These are phyloP conservation scores for silkworm (Bombyx mori) DNA, from an alignment of 1,140 invertebrate species.

Conservation along the genomic window ASM3026992v2 NC_085122.1:14101501-14102000, in stretches of 20 bases:
- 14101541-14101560: background rate
- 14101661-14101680: constrained; percentile 97
- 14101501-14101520: too few species aligned
- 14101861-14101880: too few species aligned
- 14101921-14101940: too few species aligned
- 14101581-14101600: constrained; percentile 92
- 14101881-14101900: too few species aligned
- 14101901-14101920: too few species aligned
- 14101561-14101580: constrained; percentile 88
- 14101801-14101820: background rate
- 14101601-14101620: constrained; percentile 84
- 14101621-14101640: constrained; percentile 99
- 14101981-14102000: too few species aligned
- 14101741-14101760: constrained; percentile 97
- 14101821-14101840: too few species aligned
- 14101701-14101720: constrained; percentile 91
- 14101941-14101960: too few species aligned
- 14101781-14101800: constrained; percentile 24
- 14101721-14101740: constrained; percentile 94
- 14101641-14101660: constrained; percentile 98
- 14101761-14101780: constrained; percentile 95
- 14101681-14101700: constrained; percentile 82
- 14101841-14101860: too few species aligned
- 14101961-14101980: too few species aligned
- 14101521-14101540: too few species aligned